Percentiles rank a stretch among this genome's conserved stretches.
Evolutionary conservation across 2,113 vertebrate species (phyloP).

Genomic region (Amazona vittata): DNA sequence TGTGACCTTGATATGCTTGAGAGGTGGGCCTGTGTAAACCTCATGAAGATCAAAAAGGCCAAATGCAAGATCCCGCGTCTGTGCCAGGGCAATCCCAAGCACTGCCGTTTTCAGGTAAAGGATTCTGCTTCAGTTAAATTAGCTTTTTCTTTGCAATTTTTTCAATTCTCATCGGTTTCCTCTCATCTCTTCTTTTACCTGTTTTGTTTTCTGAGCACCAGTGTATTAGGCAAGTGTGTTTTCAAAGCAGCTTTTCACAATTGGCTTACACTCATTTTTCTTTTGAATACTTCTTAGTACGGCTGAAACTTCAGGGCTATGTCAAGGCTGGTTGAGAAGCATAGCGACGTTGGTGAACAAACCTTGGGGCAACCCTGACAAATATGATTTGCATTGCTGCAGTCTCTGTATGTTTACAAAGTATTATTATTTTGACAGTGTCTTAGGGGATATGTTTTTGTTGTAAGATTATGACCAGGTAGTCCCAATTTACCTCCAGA

Average conservation of each 20-base stretch:
- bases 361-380: slow-evolving; percentile 32
- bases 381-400: background rate
- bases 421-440: background rate
- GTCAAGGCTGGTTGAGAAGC: slow-evolving; percentile 8
- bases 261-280: background rate
- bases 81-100: background rate
- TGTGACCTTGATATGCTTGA: background rate
- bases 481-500: background rate
- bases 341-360: background rate
- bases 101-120: background rate
- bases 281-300: background rate
- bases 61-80: background rate
- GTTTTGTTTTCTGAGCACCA: background rate
- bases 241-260: slow-evolving; percentile 26
- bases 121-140: background rate
- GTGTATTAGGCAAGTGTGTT: background rate
- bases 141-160: background rate
- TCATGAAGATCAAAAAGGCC: background rate
- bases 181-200: background rate
- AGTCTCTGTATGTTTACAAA: background rate
- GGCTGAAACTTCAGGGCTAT: slow-evolving; percentile 26
- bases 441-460: slow-evolving; percentile 30
- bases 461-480: slow-evolving; percentile 35
- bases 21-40: background rate
- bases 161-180: background rate